Conservation (phyloP, 2,797 vertebrate species). For the Scleropages formosus region DNA sequence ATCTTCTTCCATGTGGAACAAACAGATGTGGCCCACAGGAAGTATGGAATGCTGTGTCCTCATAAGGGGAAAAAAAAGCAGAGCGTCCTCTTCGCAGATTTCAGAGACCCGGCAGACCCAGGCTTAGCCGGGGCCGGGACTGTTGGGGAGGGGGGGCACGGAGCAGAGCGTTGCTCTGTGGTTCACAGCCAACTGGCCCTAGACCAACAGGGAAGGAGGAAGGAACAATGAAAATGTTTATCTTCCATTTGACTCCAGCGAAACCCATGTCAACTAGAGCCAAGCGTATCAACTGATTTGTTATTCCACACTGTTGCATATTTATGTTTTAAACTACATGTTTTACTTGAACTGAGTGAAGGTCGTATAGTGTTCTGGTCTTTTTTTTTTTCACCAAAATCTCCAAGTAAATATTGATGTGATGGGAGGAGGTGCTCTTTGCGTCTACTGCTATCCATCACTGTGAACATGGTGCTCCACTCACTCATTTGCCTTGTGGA, state of each 20-base stretch:
- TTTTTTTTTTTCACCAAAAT: background rate
- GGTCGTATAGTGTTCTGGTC: conserved; percentile 2
- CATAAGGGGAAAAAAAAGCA: background rate
- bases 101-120: conserved; percentile 13
- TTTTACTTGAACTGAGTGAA: background rate
- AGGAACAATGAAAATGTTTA: background rate
- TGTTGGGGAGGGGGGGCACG: conserved; percentile 5
- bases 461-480: background rate
- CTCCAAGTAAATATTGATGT: background rate
- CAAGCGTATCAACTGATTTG: background rate
- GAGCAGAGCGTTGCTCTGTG: no score
- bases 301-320: background rate
- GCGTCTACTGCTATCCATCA: background rate
- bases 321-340: background rate
- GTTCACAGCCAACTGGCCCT: no score
- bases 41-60: background rate
- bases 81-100: background rate
- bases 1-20: background rate
- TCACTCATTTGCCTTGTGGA: background rate
- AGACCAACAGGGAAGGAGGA: background rate
- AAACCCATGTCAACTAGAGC: background rate
- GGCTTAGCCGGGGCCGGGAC: background rate
- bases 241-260: background rate
- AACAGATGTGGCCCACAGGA: background rate
- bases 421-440: background rate